Percentiles rank a stretch among this genome's conserved stretches.
phyloP scores from a whole-genome alignment of 2,113 vertebrate species.

The Porphyrio hochstetteri region DNA sequence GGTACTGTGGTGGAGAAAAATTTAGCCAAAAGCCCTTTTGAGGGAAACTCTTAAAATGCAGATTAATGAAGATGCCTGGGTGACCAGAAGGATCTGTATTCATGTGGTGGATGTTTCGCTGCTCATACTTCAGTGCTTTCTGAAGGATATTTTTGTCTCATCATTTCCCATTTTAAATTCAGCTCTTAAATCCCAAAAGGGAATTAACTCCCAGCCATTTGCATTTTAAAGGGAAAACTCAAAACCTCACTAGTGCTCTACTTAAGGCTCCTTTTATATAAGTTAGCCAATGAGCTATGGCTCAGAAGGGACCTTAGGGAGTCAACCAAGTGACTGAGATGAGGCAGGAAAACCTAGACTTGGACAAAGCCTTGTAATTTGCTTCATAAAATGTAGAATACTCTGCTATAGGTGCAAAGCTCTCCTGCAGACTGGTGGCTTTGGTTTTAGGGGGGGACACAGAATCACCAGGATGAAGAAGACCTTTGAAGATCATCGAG shows the following conservation, averaged over 20 bases:
- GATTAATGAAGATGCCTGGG: background rate
- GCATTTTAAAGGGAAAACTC: slow-evolving; percentile 62
- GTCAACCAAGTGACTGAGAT: background rate
- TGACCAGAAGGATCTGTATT: background rate
- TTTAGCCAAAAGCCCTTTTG: background rate
- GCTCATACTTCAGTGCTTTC: background rate
- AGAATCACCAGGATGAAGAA: no score
- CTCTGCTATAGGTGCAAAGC: background rate
- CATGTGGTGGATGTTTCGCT: background rate
- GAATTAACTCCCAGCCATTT: slow-evolving; percentile 55
- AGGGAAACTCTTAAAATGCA: background rate
- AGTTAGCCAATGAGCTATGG: background rate
- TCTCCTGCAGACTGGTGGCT: background rate
- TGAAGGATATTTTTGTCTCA: slow-evolving; percentile 34
- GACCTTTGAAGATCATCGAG: no score
- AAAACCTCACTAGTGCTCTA: slow-evolving; percentile 8
- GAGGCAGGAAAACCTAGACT: background rate
- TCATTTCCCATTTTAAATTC: slow-evolving; percentile 33
- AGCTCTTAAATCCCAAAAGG: slow-evolving; percentile 22
- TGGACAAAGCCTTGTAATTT: background rate
- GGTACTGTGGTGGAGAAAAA: background rate
- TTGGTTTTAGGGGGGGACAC: background rate
- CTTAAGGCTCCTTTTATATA: slow-evolving; percentile 18
- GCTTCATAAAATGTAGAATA: background rate
- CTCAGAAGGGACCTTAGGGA: background rate